A percentile compares a stretch with the other conserved stretches of the same genome.
These are phyloP conservation scores for Myzus persicae DNA, from an alignment of 1,140 invertebrate genomes.

Conservation along the genomic window DNA sequence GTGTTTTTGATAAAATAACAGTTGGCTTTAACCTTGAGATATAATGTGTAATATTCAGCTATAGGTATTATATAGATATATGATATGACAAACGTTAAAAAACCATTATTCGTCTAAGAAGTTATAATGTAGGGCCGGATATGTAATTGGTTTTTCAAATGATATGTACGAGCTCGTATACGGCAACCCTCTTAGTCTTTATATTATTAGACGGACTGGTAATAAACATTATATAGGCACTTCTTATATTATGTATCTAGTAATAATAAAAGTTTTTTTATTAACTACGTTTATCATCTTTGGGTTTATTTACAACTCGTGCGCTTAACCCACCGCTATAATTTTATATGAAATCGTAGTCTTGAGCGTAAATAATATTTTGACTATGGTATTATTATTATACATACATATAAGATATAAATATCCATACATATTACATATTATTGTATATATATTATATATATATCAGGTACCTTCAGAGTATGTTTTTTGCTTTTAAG, in stretches of 20 bases:
- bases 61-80: neutral
- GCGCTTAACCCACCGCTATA: slow-evolving; percentile 10
- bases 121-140: slow-evolving; percentile 8
- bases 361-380: neutral
- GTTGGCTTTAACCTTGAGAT: neutral
- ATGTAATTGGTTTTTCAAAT: slow-evolving; percentile 20
- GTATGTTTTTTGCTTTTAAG: neutral
- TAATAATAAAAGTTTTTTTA: slow-evolving; percentile 15
- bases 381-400: slow-evolving; percentile 1
- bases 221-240: slow-evolving; percentile 24
- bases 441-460: neutral
- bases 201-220: neutral
- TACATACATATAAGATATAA: no score
- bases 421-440: no score
- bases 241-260: slow-evolving; percentile 11
- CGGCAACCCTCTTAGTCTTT: slow-evolving; percentile 17
- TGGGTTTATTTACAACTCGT: neutral
- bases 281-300: slow-evolving; percentile 27
- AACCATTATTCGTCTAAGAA: slow-evolving; percentile 29
- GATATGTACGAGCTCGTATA: neutral
- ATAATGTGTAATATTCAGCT: neutral
- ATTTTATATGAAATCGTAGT: neutral
- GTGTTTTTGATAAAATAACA: slow-evolving; percentile 30
- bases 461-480: neutral
- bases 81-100: slow-evolving; percentile 31